Evolutionary conservation across 1,140 invertebrate genomes (phyloP), one percentile per base, ranked within the genome.

Genomic region (Atta texana): DNA sequence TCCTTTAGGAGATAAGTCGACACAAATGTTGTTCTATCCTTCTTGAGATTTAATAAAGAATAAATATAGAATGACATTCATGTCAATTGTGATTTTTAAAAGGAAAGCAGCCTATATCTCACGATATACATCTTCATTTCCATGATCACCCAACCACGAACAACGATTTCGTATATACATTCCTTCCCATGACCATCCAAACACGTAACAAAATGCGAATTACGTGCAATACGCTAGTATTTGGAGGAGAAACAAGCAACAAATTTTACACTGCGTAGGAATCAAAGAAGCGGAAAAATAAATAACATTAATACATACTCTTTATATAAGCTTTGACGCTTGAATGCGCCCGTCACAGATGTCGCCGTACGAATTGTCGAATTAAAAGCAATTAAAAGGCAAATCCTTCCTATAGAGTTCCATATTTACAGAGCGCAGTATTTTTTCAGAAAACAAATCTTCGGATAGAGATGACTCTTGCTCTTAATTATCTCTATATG

Each of bases 381-480:
- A 77, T 72, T 59, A 91, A 86, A 44, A 44, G 39, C 57, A 69
- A 77, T 72, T 59, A 91, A 86, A 76, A 81, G 82, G 85, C 84
- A 71, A 89, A 69, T 78, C 80, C 71, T 81, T 90, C 61, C 82
- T 78, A 21, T 61, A 59, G 66, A 88, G 85, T 90, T 91, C 91
- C 90, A 88, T 89, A 92, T 85, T 69, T 90, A 92, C 86, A 92
- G 87, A 92, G 89, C 71, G 89, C 88, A 88, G 76, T 93, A 93
- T 93, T 93, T 93, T 92, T 92, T 91, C 90, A 93, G 88, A 76
- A 84, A 91, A 66, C 77, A 87, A 86, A 85, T 84, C 87, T 89
- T 88, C 76, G 85, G 86, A 85, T 85, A 88, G 8, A 57, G 68
- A 81, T 39, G 51, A 88, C 63, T 82, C 77, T 53, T 44, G 76